These are phyloP conservation scores for Ranitomeya variabilis DNA, from an alignment of 2,113 vertebrate species.

Conservation along the genomic window DNA sequence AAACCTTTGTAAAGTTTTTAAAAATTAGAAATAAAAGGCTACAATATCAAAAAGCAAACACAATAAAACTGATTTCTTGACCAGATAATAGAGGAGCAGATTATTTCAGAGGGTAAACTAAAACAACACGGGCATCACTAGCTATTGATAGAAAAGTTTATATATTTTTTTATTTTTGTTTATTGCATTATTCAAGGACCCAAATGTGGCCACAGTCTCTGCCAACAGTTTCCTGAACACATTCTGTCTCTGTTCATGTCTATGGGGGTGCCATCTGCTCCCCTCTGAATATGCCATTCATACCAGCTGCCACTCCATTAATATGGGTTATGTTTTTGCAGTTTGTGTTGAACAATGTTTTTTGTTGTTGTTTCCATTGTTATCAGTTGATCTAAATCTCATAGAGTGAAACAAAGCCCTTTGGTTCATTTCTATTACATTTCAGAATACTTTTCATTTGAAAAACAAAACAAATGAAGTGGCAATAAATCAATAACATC, in stretches of 20 bases:
- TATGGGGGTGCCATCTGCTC: conserved; percentile 14
- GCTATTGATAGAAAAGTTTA: not conserved
- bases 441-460: not conserved
- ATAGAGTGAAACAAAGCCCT: not conserved
- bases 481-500: no score
- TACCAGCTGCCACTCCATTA: conserved; percentile 11
- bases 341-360: not conserved
- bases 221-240: not conserved
- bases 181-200: not conserved
- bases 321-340: conserved; percentile 18
- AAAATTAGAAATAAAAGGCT: not conserved
- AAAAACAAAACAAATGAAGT: no score
- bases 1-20: no score
- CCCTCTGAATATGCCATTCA: conserved; percentile 13
- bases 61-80: not conserved
- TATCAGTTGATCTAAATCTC: not conserved
- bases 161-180: not conserved
- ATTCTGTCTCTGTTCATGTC: conserved; percentile 20
- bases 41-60: not conserved
- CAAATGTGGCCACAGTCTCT: not conserved
- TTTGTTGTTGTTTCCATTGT: not conserved
- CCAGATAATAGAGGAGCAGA: not conserved
- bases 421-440: not conserved
- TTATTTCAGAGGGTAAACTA: not conserved
- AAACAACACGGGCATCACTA: not conserved